Evolutionary conservation across 2,888 invertebrate genomes (phyloP), one percentile per base, ranked within the genome.

Genomic region (Micropterix aruncella): DNA sequence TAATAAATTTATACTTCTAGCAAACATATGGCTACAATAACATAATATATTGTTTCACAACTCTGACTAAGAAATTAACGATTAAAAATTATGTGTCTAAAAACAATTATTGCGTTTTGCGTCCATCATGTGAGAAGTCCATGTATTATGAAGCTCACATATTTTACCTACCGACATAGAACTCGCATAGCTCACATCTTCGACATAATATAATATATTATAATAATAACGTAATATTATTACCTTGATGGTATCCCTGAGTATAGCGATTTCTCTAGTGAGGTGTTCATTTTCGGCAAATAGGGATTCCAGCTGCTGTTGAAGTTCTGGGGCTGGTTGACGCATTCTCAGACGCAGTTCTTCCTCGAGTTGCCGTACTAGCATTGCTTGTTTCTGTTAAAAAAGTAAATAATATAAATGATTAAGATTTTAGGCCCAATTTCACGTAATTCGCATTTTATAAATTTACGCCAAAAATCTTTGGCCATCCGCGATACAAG

Each of bases 381-480:
- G 73, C 82, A 92, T 87, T 43, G 90, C 88, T 85, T 93, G 92
- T 86, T 93, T 93, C 92, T 93, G 77, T n/a, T n/a, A n/a, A n/a
- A n/a, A n/a, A n/a, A n/a, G n/a, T n/a, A n/a, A n/a, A n/a, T n/a
- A n/a, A n/a, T n/a, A n/a, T n/a, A n/a, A n/a, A n/a, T n/a, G n/a
- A n/a, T n/a, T n/a, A n/a, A n/a, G n/a, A n/a, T n/a, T n/a, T n/a
- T n/a, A n/a, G n/a, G n/a, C n/a, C n/a, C n/a, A n/a, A n/a, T n/a
- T n/a, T n/a, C n/a, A n/a, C n/a, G n/a, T n/a, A n/a, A n/a, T n/a
- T n/a, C n/a, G n/a, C n/a, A n/a, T n/a, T n/a, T n/a, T n/a, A n/a
- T n/a, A n/a, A n/a, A n/a, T n/a, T n/a, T n/a, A n/a, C n/a, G n/a
- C n/a, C n/a, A n/a, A n/a, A n/a, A n/a, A n/a, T n/a, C n/a, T n/a